A percentile compares a stretch with the other conserved stretches of the same genome.
phyloP scores from a whole-genome alignment of 2,888 invertebrate species.

The Chrysodeixis includens region DNA sequence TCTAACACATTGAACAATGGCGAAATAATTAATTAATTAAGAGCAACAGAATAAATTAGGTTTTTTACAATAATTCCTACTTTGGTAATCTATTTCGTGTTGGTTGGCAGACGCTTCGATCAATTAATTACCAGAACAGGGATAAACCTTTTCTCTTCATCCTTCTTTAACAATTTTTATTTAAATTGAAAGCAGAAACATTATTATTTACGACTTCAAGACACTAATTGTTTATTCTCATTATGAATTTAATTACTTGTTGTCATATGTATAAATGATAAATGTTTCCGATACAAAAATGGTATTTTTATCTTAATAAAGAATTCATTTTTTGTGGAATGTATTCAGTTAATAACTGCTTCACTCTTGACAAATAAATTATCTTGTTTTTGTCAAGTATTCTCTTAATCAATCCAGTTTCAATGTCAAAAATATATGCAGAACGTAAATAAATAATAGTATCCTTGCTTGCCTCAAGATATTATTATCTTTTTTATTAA shows the following conservation, averaged over 20 bases:
- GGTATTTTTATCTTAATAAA: not conserved
- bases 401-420: not conserved
- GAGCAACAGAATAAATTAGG: no score
- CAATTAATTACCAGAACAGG: not conserved
- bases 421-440: not conserved
- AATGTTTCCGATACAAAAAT: not conserved
- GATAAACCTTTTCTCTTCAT: no score
- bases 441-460: slow-evolving; percentile 1
- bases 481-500: slow-evolving; percentile 6
- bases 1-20: not conserved
- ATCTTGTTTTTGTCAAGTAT: slow-evolving; percentile 4
- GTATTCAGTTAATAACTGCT: not conserved
- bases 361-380: not conserved
- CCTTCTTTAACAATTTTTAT: no score
- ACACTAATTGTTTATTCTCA: not conserved
- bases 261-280: not conserved
- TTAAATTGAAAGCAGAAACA: no score
- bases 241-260: not conserved
- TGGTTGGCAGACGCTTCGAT: no score
- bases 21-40: no score
- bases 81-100: no score
- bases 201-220: no score
- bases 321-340: not conserved
- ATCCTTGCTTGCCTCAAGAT: not conserved
- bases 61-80: no score